These are phyloP conservation scores for Solenopsis invicta DNA, from an alignment of 1,140 invertebrate species.

Conservation along the genomic window DNA sequence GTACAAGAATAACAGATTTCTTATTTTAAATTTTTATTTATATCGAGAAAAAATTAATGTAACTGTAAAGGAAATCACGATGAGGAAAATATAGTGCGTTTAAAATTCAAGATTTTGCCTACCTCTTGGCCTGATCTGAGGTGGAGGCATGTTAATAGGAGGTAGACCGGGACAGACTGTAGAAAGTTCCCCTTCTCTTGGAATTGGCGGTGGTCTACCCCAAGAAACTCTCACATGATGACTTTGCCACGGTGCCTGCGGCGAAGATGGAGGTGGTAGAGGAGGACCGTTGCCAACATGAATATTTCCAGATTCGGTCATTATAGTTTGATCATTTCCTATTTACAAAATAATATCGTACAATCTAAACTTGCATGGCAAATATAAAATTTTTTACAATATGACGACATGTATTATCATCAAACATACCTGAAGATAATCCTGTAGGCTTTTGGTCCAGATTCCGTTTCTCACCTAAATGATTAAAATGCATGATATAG, in stretches of 20 bases:
- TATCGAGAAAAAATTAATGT: neutral
- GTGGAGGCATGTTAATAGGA: constrained; percentile 84
- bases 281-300: constrained; percentile 73
- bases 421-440: constrained; percentile 69
- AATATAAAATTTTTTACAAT: constrained; percentile 33
- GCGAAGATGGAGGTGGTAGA: constrained; percentile 70
- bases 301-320: constrained; percentile 73
- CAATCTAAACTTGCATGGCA: neutral
- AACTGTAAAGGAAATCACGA: neutral
- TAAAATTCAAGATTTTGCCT: constrained; percentile 48
- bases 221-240: constrained; percentile 81
- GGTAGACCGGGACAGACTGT: constrained; percentile 78
- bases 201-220: constrained; percentile 80
- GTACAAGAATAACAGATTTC: neutral
- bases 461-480: constrained; percentile 84
- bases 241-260: constrained; percentile 81
- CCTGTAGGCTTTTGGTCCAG: constrained; percentile 79
- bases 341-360: constrained; percentile 26
- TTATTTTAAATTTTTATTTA: neutral
- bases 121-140: constrained; percentile 84
- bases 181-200: constrained; percentile 78
- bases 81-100: neutral
- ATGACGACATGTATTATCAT: constrained; percentile 33
- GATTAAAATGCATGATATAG: constrained; percentile 71
- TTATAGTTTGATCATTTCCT: constrained; percentile 81